These are phyloP conservation scores for Sardinella longiceps DNA, from an alignment of 2,797 vertebrate species.

Conservation along the genomic window DNA sequence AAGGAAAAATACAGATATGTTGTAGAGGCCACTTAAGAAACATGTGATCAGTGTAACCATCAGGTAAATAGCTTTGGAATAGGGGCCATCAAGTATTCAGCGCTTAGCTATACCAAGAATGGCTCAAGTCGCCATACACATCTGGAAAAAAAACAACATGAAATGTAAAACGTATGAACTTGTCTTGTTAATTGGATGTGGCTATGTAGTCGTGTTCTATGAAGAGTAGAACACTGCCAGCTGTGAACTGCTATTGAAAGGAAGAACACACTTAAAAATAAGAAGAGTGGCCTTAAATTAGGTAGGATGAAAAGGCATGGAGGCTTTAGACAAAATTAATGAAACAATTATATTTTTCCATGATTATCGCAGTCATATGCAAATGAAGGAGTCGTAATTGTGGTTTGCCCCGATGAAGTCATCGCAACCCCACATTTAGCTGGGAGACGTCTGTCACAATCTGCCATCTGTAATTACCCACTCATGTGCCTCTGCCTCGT, in stretches of 20 bases:
- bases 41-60: conserved; percentile 71
- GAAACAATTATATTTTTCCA: conserved; percentile 45
- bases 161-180: background rate
- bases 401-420: conserved; percentile 59
- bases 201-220: background rate
- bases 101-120: background rate
- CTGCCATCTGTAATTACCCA: conserved; percentile 76
- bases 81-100: conserved; percentile 56
- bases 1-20: conserved; percentile 60
- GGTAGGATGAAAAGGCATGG: conserved; percentile 18
- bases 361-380: conserved; percentile 53
- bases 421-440: conserved; percentile 72
- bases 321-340: conserved; percentile 42
- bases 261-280: background rate
- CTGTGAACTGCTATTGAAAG: background rate
- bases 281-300: background rate
- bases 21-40: conserved; percentile 62
- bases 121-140: background rate
- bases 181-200: background rate
- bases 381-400: conserved; percentile 71
- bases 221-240: background rate
- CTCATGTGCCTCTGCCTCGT: conserved; percentile 66
- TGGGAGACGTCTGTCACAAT: conserved; percentile 62
- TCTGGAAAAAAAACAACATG: background rate
- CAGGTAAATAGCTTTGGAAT: conserved; percentile 59